These are phyloP conservation scores for Drosophila ercepeae DNA, from an alignment of 1,140 invertebrate species.

Conservation along the genomic window DNA sequence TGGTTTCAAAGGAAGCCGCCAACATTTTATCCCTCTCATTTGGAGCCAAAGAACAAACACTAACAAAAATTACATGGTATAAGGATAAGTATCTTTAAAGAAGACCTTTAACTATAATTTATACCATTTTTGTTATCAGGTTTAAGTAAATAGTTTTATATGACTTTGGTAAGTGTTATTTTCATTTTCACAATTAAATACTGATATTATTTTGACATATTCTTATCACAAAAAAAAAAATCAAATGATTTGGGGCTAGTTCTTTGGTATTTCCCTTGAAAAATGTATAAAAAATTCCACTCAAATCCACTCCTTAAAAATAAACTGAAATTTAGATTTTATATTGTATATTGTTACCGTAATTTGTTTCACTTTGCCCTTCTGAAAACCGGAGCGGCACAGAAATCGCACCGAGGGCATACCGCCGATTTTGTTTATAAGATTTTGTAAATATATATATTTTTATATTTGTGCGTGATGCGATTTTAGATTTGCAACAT, in stretches of 20 bases:
- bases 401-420: constrained; percentile 70
- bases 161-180: no score
- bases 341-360: constrained; percentile 59
- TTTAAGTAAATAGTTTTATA: no score
- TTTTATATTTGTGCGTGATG: constrained; percentile 28
- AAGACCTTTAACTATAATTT: not conserved
- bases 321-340: not conserved
- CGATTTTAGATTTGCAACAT: constrained; percentile 34
- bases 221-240: not conserved
- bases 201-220: no score
- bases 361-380: constrained; percentile 56
- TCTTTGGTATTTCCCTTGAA: not conserved
- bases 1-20: constrained; percentile 8
- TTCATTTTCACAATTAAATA: no score
- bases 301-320: constrained; percentile 7
- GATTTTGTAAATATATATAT: constrained; percentile 13
- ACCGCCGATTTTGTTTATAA: constrained; percentile 18
- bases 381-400: constrained; percentile 64
- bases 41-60: not conserved
- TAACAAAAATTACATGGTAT: not conserved
- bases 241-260: not conserved
- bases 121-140: no score
- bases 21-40: constrained; percentile 21
- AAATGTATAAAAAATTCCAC: not conserved
- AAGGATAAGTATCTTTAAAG: no score